A percentile compares a stretch with the other conserved stretches of the same genome.
Evolutionary conservation across 1,140 invertebrate species (phyloP).

Genomic region (Drosophila pandora): DNA sequence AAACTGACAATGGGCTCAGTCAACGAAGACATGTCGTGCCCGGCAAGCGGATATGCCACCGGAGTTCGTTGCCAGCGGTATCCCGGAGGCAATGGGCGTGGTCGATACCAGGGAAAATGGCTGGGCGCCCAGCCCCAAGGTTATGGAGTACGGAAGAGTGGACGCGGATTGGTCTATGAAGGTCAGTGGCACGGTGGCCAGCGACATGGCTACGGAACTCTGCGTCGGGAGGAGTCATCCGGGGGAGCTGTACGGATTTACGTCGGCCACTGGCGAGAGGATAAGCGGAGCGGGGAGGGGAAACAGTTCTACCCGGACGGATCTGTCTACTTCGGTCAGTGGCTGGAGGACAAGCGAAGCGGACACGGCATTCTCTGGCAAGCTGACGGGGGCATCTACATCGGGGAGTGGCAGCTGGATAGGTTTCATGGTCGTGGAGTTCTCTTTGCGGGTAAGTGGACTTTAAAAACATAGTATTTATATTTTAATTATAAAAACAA

Average conservation of each 20-base stretch:
- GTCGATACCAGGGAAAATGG: constrained; percentile 61
- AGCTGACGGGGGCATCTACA: constrained; percentile 84
- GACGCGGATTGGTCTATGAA: constrained; percentile 84
- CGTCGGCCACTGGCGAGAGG: constrained; percentile 84
- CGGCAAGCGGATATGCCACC: constrained; percentile 31
- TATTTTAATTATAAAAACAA: not conserved
- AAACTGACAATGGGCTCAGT: constrained; percentile 30
- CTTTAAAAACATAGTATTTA: not conserved
- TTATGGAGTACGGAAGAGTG: constrained; percentile 38
- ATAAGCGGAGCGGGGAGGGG: constrained; percentile 84
- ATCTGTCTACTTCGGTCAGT: constrained; percentile 76
- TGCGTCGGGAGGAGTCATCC: constrained; percentile 32
- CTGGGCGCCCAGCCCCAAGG: constrained; percentile 47
- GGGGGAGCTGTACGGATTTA: constrained; percentile 72
- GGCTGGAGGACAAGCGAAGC: constrained; percentile 85
- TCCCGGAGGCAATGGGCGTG: constrained; percentile 34
- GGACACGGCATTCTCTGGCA: constrained; percentile 87
- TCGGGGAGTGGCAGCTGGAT: constrained; percentile 84
- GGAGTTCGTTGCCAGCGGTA: constrained; percentile 57
- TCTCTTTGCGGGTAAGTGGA: constrained; percentile 65
- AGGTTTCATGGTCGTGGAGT: constrained; percentile 83
- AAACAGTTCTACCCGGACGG: constrained; percentile 73
- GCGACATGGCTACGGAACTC: constrained; percentile 84
- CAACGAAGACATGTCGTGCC: constrained; percentile 51
- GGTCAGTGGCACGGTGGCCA: constrained; percentile 85